A percentile compares a stretch with the other conserved stretches of the same genome.
Conservation (phyloP, 2,797 vertebrate genomes). For the Clarias platycephalus region DNA sequence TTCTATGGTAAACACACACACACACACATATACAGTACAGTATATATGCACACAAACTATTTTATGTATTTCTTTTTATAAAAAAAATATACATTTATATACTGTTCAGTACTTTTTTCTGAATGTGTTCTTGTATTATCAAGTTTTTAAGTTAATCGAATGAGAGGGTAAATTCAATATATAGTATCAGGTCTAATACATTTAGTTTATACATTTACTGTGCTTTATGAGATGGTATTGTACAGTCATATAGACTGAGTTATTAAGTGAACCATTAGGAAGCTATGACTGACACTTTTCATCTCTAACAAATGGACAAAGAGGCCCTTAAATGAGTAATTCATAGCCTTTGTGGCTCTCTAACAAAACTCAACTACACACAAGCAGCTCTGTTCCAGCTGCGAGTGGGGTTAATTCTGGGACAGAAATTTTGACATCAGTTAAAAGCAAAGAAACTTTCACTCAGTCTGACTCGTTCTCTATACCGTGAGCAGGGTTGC, state of each 20-base stretch:
- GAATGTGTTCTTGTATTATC: neutral
- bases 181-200: neutral
- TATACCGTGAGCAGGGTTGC: too few species aligned
- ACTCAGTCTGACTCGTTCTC: too few species aligned
- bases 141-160: neutral
- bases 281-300: neutral
- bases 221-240: neutral
- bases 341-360: neutral
- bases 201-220: neutral
- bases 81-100: neutral
- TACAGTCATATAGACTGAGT: neutral
- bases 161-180: neutral
- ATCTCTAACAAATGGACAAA: neutral
- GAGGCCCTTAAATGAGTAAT: neutral
- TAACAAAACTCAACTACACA: neutral
- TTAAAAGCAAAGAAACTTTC: neutral
- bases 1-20: conserved; percentile 9
- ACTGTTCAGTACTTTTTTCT: neutral
- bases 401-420: neutral
- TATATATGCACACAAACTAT: neutral
- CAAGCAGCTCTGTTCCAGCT: neutral
- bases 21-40: too few species aligned
- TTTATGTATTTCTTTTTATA: neutral
- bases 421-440: neutral
- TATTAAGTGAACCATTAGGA: neutral